phyloP scores from a whole-genome alignment of 2,888 invertebrate species.

The Onchidella celtica region DNA sequence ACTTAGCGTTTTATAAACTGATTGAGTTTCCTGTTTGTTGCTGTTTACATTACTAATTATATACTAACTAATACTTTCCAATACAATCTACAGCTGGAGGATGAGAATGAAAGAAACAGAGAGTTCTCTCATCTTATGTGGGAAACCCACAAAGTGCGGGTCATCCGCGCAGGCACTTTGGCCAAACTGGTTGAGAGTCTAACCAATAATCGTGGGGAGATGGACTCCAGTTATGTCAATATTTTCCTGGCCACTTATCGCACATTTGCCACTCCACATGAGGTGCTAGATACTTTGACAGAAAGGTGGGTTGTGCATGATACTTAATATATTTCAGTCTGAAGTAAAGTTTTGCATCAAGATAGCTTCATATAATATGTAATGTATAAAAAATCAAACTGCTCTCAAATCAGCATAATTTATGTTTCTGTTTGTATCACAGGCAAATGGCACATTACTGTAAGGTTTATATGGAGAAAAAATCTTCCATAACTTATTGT shows the following conservation, averaged over 20 bases:
- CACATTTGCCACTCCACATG: slow-evolving; percentile 92
- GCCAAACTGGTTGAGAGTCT: slow-evolving; percentile 95
- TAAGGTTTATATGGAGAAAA: too few relatives aligned
- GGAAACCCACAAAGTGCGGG: slow-evolving; percentile 81
- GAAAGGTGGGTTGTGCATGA: slow-evolving; percentile 63
- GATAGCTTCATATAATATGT: too few relatives aligned
- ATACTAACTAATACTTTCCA: background rate
- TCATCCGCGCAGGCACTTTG: slow-evolving; percentile 95
- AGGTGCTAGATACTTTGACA: slow-evolving; percentile 90
- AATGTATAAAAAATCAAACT: too few relatives aligned
- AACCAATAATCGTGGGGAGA: slow-evolving; percentile 95
- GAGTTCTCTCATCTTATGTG: slow-evolving; percentile 91
- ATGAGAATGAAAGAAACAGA: slow-evolving; percentile 66
- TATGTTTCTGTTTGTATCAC: too few relatives aligned
- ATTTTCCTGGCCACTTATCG: slow-evolving; percentile 97
- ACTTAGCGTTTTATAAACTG: too few relatives aligned
- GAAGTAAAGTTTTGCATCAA: too few relatives aligned
- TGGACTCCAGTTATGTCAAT: slow-evolving; percentile 97
- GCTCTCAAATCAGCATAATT: too few relatives aligned
- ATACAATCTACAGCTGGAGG: slow-evolving; percentile 64
- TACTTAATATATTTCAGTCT: too few relatives aligned
- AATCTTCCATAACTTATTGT: too few relatives aligned
- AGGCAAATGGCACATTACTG: too few relatives aligned
- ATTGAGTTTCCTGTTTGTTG: background rate
- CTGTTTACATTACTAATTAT: background rate